Evolutionary conservation across 1,140 invertebrate genomes (phyloP), one percentile per base, ranked within the genome.

Genomic region (Harlomillsia oculata): DNA sequence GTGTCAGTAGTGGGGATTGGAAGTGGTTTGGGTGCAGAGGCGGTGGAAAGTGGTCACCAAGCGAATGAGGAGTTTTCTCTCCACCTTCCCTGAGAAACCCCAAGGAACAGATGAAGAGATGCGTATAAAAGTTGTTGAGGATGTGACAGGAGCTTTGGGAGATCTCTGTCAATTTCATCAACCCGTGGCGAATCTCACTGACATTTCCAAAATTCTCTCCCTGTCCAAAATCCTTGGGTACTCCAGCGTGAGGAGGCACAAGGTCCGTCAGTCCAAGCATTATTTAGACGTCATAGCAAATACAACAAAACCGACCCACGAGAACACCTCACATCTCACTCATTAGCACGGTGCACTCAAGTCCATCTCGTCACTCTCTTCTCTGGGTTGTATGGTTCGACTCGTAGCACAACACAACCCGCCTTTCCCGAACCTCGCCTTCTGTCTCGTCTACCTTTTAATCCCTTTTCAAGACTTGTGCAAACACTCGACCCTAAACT

Each of bases 81-180:
- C 53, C 43, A 36, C 44, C 43, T 45, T 43, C 30, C 30, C 29
- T 16, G 8, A 20, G 25, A 44, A 20, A 11, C 53, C 28, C 53
- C 52, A n/a, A 39, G 20, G 32, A 50, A 58, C 23, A 56, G 50
- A 64, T 64, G 58, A 61, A 61, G 59, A 61, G 56, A 62, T 61
- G 63, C 48, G 55, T 62, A 53, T 53, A 54, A 53, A 53, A 54
- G 57, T 50, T 54, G 56, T 46, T 53, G 50, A 59, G 41, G 56
- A 59, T 59, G 53, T 55, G 53, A 55, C 58, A 62, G 60, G 52
- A 62, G 55, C 40, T n/a, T n/a, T 53, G 43, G 43, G 56, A 62
- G 59, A 65, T 61, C 56, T 65, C 59, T 65, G 63, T 65, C 63
- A 65, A 65, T 62, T 65, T 54, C 63, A 65, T 62, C 59, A 62